phyloP scores from a whole-genome alignment of 2,888 invertebrate genomes.

The Heliconius hortense region DNA sequence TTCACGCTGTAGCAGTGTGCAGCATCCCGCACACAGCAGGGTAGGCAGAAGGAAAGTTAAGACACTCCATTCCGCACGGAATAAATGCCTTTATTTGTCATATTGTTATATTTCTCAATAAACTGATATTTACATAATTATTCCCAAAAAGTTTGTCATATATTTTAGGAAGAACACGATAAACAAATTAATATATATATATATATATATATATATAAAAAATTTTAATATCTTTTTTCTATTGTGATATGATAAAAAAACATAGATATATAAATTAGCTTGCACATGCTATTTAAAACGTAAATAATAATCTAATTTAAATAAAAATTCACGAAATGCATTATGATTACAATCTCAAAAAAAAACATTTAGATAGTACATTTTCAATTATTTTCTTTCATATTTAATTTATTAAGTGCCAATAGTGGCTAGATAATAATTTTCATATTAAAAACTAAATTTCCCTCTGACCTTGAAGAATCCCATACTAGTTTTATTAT shows the following conservation, averaged over 20 bases:
- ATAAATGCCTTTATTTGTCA: not conserved
- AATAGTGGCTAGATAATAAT: conserved; percentile 7
- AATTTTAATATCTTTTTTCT: not conserved
- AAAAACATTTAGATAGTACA: not conserved
- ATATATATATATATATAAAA: too few species aligned
- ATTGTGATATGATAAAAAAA: not conserved
- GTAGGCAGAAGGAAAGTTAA: too few species aligned
- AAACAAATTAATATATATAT: not conserved
- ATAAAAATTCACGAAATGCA: not conserved
- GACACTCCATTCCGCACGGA: too few species aligned
- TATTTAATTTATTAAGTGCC: not conserved
- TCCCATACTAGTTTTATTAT: conserved; percentile 91
- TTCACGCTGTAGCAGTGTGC: too few species aligned
- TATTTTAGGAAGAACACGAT: not conserved
- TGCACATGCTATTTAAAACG: not conserved
- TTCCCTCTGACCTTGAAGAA: conserved; percentile 94
- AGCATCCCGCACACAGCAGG: too few species aligned
- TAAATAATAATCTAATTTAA: not conserved
- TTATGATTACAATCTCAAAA: not conserved
- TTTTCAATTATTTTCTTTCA: not conserved
- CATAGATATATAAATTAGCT: too few species aligned
- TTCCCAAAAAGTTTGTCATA: not conserved
- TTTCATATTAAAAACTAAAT: conserved; percentile 86
- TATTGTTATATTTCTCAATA: not conserved
- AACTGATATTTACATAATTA: not conserved